Base-by-base conservation (phyloP, 2,888 invertebrate genomes). In the Cheiracanthium punctorium region DNA sequence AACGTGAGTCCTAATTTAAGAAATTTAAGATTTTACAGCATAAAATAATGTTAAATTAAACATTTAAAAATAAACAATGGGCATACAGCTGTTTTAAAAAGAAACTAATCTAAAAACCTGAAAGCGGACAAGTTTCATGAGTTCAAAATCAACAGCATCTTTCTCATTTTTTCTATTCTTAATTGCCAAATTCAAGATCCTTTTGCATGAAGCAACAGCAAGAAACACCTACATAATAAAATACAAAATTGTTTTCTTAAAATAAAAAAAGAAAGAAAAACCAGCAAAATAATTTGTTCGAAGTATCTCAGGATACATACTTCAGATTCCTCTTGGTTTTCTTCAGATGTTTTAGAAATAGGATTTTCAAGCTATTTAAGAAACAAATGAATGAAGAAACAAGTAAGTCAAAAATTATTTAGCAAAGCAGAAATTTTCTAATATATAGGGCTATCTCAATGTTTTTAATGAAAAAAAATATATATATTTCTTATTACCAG, bases 91-190 rank as follows among this genome's bases (percentile, higher is more conserved):
- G n/a, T n/a, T n/a, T 20, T 32, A 69, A 69, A 69, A 7, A 58
- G 4, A 58, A 58, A 58, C 1, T 58, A 28, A 24, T 20, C 8
- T n/a, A n/a, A n/a, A 32, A 14, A 81, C 81, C 81, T 81, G 81
- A 74, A 72, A 81, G 7, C 81, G 73, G 12, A 81, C 67, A 37
- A 81, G 52, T n/a, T 81, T 74, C 81, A 81, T 69, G 7, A 81
- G 14, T 52, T 81, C 81, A 74, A 81, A 81, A 48, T 81, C 67
- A 37, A 69, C 52, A 4, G 52, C 10, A 37, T 37, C 67, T 20
- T 52, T 65, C 37, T 74, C 69, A 33, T 65, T n/a, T 29, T 69
- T 48, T 29, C 81, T 20, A 41, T 74, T 81, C 37, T 81, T 81
- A 29, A 69, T 37, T 37, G 37, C 69, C 12, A 20, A 32, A 2